Evolutionary conservation across 2,797 vertebrate species (phyloP).

Genomic region (Neoniphon sammara): DNA sequence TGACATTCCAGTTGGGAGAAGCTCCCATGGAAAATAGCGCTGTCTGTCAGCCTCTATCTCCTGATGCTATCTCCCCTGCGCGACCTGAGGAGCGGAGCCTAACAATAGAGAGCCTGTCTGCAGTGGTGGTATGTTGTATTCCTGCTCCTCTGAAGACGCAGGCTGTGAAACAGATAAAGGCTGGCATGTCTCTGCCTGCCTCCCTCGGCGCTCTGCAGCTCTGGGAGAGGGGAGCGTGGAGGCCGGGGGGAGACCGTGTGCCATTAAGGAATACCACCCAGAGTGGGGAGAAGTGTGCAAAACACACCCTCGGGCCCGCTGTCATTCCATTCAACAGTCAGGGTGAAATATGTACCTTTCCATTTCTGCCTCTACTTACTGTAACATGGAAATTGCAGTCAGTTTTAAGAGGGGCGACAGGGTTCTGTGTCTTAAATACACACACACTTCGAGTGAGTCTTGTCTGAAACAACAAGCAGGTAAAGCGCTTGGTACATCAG

Average conservation of each 20-base stretch:
- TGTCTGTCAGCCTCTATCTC: slow-evolving; percentile 64
- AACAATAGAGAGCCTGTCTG: slow-evolving; percentile 80
- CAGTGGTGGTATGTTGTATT: slow-evolving; percentile 66
- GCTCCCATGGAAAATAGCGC: slow-evolving; percentile 53
- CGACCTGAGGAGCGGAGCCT: slow-evolving; percentile 59
- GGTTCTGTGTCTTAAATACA: slow-evolving; percentile 43
- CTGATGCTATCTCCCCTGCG: slow-evolving; percentile 71
- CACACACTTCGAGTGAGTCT: slow-evolving; percentile 47
- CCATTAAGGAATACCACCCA: slow-evolving; percentile 81
- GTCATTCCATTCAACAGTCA: slow-evolving; percentile 65
- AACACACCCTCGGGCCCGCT: slow-evolving; percentile 57
- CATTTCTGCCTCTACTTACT: slow-evolving; percentile 45
- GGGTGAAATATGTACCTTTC: slow-evolving; percentile 58
- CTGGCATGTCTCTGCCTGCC: slow-evolving; percentile 77
- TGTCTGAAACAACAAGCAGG: slow-evolving; percentile 60
- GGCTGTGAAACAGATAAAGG: slow-evolving; percentile 72
- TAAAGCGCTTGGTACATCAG: slow-evolving; percentile 19
- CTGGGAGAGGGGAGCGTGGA: slow-evolving; percentile 11
- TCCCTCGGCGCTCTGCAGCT: slow-evolving; percentile 34
- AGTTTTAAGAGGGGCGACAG: slow-evolving; percentile 35
- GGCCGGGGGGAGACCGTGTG: slow-evolving; percentile 8
- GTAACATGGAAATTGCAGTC: slow-evolving; percentile 29
- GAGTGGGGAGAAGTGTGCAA: slow-evolving; percentile 54
- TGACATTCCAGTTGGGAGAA: slow-evolving; percentile 66
- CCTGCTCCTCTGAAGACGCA: slow-evolving; percentile 51